Evolutionary conservation across 2,797 vertebrate genomes (phyloP), one percentile per base, ranked within the genome.

Genomic region (Sebastes goodei): DNA sequence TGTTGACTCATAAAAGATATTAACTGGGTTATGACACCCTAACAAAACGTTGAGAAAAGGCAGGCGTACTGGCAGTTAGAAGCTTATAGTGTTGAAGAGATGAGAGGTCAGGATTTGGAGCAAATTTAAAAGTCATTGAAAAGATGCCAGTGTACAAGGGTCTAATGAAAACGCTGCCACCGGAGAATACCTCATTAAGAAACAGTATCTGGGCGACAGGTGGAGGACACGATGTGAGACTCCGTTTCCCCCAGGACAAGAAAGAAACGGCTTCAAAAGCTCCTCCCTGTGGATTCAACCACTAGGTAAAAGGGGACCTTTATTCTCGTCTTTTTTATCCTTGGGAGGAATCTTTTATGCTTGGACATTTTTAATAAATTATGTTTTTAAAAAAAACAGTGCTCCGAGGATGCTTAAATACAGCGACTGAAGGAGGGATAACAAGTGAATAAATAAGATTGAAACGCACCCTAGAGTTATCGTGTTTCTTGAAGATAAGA

Each of bases 401-500:
- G 55, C 52, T 49, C 6, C 71, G 65, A 65, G 3, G 32, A 38
- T 27, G 52, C 32, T 76, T 78, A 70, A 82, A 70, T 3, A 23
- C 55, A 27, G 61, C 4, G 10, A 56, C 56, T 27, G 2, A 63
- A 70, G 60, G 64, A 79, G 33, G 67, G 25, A 55, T 56, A 72
- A 74, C 38, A 63, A 29, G 61, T 67, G 64, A 86, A 70, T 76
- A 79, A 75, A 74, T 65, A 76, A 76, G 14, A 33, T 8, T 23
- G 57, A 42, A 70, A 81, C 23, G 59, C 68, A 27, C 55, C 87
- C 83, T 55, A 1, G 78, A 86, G 85, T 82, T 61, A 23, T 5
- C 52, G 65, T 90, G 87, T 80, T 88, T 86, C 71, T 25, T 8
- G 10, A 32, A 88, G 86, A 88, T 91, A 80, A 85, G 57, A 76